Evolutionary conservation across 2,113 vertebrate genomes (phyloP).

Genomic region (Paramormyrops kingsleyae): DNA sequence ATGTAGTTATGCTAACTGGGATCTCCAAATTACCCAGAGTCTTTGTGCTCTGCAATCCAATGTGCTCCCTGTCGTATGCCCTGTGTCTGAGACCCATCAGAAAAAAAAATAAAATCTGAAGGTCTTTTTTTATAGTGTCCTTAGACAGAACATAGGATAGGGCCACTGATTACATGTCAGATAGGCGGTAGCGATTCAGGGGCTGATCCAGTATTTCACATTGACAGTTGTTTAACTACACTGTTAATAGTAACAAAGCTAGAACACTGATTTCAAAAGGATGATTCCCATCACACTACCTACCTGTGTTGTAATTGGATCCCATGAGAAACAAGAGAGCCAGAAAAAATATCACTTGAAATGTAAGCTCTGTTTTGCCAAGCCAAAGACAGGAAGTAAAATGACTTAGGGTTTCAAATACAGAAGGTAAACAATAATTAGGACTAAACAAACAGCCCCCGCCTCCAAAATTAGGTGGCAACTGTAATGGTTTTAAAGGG

Average conservation of each 20-base stretch:
- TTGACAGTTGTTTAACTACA: neutral
- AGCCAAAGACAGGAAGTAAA: neutral
- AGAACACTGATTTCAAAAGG: neutral
- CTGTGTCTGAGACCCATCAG: neutral
- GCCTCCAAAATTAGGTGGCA: neutral
- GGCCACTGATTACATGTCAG: neutral
- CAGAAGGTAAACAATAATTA: constrained; percentile 56
- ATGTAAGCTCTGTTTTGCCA: constrained; percentile 30
- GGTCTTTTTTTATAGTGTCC: neutral
- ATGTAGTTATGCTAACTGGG: neutral
- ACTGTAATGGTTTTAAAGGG: constrained; percentile 27
- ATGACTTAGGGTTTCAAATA: constrained; percentile 36
- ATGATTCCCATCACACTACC: neutral
- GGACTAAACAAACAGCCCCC: constrained; percentile 40
- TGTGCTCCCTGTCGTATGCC: neutral
- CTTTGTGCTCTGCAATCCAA: neutral
- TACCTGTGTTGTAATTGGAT: constrained; percentile 37
- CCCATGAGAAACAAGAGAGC: constrained; percentile 29
- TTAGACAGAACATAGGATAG: neutral
- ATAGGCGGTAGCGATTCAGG: neutral
- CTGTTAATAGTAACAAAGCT: neutral
- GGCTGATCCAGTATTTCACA: neutral
- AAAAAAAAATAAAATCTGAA: neutral
- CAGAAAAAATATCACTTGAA: constrained; percentile 10
- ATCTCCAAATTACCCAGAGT: neutral